Evolutionary conservation across 53 echinoderm and acorn worm species (phyloP), one percentile per base, ranked within the genome.

Genomic region (Mesocentrotus franciscanus): DNA sequence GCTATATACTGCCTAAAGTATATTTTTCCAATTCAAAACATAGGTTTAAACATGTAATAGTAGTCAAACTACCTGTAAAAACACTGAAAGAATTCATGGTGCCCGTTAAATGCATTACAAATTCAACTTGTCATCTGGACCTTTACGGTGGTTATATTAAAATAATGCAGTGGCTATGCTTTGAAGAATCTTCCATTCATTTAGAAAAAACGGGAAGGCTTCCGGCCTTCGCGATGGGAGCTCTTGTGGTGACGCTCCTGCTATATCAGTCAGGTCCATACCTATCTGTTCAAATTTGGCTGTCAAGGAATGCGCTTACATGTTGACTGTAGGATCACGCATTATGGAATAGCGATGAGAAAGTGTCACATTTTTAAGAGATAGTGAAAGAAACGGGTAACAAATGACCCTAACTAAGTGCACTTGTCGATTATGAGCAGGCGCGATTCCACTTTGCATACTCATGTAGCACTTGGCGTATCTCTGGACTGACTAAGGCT

Each of bases 351-450:
- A 87, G 58, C 87, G 57, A 87, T 58, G n/a, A 58, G 59, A 27
- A 87, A 27, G 87, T 87, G 87, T 87, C 87, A 87, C 58, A 87
- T 87, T 87, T 58, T 87, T 27, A 87, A 87, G 87, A 58, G 58
- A 14, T 26, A 57, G 26, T 87, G 87, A 58, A 59, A 58, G 58
- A 9, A 36, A 57, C 58, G 57, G 84, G 58, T 87, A 87, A 87
- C 87, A 87, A 87, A 87, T 87, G 57, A 57, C 58, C 27, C 58
- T 14, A 58, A 27, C 58, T 87, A 87, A 87, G 87, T 87, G 58
- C 87, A 87, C 87, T 58, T 27, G 87, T 26, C 59, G n/a, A 87
- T 87, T 8, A 58, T 27, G 9, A 58, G 87, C 87, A 13, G 13
- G 22, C 87, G n/a, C 10, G n/a, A 8, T 26, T 27, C 13, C 58